These are phyloP conservation scores for Aphelinus atriplicis DNA, from an alignment of 1,140 invertebrate genomes.

Conservation along the genomic window DNA sequence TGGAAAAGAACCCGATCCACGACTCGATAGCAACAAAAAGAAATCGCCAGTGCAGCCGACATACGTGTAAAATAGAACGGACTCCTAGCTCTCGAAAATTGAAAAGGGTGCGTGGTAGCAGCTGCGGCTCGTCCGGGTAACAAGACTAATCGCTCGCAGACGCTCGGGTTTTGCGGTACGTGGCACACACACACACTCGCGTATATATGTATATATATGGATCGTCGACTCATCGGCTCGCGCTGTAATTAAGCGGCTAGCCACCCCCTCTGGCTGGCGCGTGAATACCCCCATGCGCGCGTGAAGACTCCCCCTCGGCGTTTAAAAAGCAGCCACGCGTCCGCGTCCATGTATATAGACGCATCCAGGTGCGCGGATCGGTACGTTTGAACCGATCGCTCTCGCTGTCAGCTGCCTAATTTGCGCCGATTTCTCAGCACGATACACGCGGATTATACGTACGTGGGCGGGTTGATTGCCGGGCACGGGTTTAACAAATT, in stretches of 20 bases:
- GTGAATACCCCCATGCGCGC: constrained; percentile 5
- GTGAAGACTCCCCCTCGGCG: constrained; percentile 8
- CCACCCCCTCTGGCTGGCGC: not conserved
- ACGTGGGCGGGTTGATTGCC: too few relatives aligned
- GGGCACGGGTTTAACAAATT: too few relatives aligned
- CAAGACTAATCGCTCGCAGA: not conserved
- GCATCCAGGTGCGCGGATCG: constrained; percentile 51
- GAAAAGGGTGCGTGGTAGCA: constrained; percentile 23
- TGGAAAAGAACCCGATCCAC: too few relatives aligned
- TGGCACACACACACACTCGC: not conserved
- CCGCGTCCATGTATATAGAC: constrained; percentile 14
- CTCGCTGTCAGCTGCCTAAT: constrained; percentile 50
- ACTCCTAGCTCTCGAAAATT: not conserved
- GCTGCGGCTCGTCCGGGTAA: not conserved
- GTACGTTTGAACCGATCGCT: constrained; percentile 45
- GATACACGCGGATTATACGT: too few relatives aligned
- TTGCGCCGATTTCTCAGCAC: constrained; percentile 40
- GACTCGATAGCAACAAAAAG: too few relatives aligned
- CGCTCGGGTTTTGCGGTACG: constrained; percentile 24
- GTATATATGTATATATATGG: too few relatives aligned
- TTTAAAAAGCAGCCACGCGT: not conserved
- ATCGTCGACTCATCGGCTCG: constrained; percentile 26
- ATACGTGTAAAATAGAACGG: too few relatives aligned
- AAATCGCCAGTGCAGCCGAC: too few relatives aligned
- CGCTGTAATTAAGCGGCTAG: constrained; percentile 11